phyloP scores from a whole-genome alignment of 1,140 invertebrate species.

The Sycophaga agraensis region DNA sequence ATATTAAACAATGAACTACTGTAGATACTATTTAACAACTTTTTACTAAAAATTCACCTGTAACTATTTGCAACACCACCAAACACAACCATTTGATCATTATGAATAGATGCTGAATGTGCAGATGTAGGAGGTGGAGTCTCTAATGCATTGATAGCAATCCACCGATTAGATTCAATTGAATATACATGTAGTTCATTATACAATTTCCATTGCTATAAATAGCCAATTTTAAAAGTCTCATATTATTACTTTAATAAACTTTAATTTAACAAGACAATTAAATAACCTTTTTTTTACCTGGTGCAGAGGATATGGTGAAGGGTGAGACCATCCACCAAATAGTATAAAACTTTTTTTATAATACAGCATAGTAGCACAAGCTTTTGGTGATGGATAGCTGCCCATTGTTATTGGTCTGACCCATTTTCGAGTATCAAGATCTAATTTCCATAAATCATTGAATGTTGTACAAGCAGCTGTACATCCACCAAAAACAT shows the following conservation, averaged over 20 bases:
- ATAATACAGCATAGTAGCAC: slow-evolving; percentile 86
- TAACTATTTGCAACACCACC: slow-evolving; percentile 66
- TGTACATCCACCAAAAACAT: slow-evolving; percentile 95
- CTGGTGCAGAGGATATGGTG: slow-evolving; percentile 86
- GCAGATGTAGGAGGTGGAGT: slow-evolving; percentile 81
- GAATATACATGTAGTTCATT: slow-evolving; percentile 92
- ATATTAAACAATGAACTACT: slow-evolving; percentile 2
- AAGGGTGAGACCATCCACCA: slow-evolving; percentile 95
- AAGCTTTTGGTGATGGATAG: slow-evolving; percentile 95
- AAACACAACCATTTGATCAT: slow-evolving; percentile 88
- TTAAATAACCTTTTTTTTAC: slow-evolving; percentile 44
- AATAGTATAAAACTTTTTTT: slow-evolving; percentile 84
- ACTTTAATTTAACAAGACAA: slow-evolving; percentile 1
- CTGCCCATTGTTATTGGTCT: slow-evolving; percentile 79
- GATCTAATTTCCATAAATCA: slow-evolving; percentile 93
- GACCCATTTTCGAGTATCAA: slow-evolving; percentile 81
- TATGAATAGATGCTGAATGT: slow-evolving; percentile 89
- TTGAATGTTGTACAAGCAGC: slow-evolving; percentile 93
- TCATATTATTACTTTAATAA: background rate
- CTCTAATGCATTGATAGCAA: slow-evolving; percentile 65
- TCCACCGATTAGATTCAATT: slow-evolving; percentile 83
- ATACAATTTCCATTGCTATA: slow-evolving; percentile 75
- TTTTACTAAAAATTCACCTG: slow-evolving; percentile 21
- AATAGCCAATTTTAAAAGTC: too few relatives aligned
- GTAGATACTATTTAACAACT: background rate